A percentile compares a stretch with the other conserved stretches of the same genome.
Evolutionary conservation across 2,888 invertebrate species (phyloP).

Genomic region (Craniophora ligustri): DNA sequence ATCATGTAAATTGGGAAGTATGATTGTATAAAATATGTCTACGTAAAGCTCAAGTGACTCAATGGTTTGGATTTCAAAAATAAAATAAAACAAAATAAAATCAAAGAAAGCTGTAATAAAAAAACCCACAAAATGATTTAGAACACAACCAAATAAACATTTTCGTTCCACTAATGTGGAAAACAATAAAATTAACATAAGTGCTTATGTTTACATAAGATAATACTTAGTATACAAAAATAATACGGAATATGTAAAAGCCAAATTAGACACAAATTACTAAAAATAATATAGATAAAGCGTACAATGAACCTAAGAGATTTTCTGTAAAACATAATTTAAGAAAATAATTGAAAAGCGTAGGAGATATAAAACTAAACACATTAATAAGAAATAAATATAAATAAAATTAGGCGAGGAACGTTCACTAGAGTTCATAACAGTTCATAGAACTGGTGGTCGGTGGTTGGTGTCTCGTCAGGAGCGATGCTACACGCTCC

Average conservation of each 20-base stretch:
- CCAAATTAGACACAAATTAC: conserved; percentile 44
- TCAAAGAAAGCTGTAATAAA: conserved; percentile 68
- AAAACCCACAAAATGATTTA: conserved; percentile 54
- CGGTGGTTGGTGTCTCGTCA: conserved; percentile 68
- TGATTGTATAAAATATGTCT: conserved; percentile 2
- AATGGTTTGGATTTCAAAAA: conserved; percentile 7
- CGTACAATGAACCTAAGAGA: conserved; percentile 48
- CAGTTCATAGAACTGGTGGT: conserved; percentile 65
- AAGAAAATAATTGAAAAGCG: conserved; percentile 44
- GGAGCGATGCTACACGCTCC: conserved; percentile 88
- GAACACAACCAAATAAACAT: conserved; percentile 56
- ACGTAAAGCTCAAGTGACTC: neutral
- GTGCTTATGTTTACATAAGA: conserved; percentile 49
- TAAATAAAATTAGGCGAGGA: conserved; percentile 41
- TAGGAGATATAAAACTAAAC: conserved; percentile 42
- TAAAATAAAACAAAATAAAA: conserved; percentile 69
- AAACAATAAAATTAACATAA: conserved; percentile 48
- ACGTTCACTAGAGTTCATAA: conserved; percentile 76
- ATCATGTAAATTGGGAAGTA: conserved; percentile 9
- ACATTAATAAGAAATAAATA: conserved; percentile 44
- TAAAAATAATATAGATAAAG: conserved; percentile 43
- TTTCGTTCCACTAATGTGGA: conserved; percentile 39
- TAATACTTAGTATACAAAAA: conserved; percentile 48
- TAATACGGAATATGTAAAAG: conserved; percentile 43
- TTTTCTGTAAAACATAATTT: conserved; percentile 40